Evolutionary conservation across 23 tunicate species (phyloP), one percentile per base, ranked within the genome.

Genomic region (Botrylloides violaceus): DNA sequence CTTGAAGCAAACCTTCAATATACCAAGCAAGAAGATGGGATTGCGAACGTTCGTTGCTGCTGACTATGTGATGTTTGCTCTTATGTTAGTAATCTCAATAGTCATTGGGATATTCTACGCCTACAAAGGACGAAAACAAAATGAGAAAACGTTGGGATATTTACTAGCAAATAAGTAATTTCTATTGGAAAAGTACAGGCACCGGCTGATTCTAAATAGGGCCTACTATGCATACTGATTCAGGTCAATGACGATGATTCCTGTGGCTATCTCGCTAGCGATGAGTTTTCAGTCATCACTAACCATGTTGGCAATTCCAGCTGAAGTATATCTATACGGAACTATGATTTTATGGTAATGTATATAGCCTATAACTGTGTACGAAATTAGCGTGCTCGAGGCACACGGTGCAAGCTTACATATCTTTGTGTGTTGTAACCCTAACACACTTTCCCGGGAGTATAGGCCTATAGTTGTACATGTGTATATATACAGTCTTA

Each of bases 311-410:
- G 96, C 87, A 15, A 85, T 77, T 4, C 96, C 96, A 1, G 87
- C 86, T 2, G 96, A 88, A 31, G 77, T 61, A 20, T 88, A 88
- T 65, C 61, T 72, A 37, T 82, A 88, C 59, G 96, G 96, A 9
- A 88, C 83, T 23, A 88, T 88, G 96, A 81, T 88, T 66, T 59
- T 82, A 5, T 88, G 88, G 88, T 88, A 66, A 38, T n/a, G n/a
- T n/a, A n/a, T n/a, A n/a, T n/a, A n/a, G n/a, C n/a, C n/a, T n/a
- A n/a, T n/a, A n/a, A n/a, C n/a, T n/a, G n/a, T n/a, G n/a, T n/a
- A n/a, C n/a, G n/a, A n/a, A n/a, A n/a, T n/a, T n/a, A n/a, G n/a
- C n/a, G n/a, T n/a, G n/a, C n/a, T n/a, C n/a, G n/a, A n/a, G n/a
- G n/a, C n/a, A n/a, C n/a, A n/a, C n/a, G n/a, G n/a, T n/a, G n/a